Conservation (phyloP, 2,113 vertebrate species). For the Callospermophilus lateralis region DNA sequence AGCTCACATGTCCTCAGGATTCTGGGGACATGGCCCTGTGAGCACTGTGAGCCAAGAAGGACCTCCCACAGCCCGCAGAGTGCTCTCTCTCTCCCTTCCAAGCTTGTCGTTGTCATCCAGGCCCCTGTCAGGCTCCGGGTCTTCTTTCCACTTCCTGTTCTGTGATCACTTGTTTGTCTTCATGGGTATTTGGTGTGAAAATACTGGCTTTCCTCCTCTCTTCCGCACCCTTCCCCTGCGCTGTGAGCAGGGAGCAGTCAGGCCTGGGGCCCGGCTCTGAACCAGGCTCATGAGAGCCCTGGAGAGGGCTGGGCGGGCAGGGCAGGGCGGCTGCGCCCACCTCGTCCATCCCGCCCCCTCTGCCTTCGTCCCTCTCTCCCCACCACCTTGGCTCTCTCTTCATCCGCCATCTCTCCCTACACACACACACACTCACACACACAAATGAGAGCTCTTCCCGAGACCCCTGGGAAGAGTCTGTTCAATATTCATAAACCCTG, state of each 20-base stretch:
- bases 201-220: background rate
- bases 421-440: background rate
- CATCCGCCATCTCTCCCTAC: background rate
- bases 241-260: background rate
- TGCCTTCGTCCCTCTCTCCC: background rate
- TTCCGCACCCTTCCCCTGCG: background rate
- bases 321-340: constrained; percentile 65
- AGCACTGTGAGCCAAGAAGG: background rate
- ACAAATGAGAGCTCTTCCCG: constrained; percentile 73
- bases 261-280: background rate
- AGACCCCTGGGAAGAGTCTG: constrained; percentile 79
- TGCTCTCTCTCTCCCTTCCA: background rate
- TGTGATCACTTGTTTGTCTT: background rate
- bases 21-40: background rate
- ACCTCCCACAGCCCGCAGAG: background rate
- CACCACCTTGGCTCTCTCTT: background rate
- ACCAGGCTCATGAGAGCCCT: constrained; percentile 54
- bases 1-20: background rate
- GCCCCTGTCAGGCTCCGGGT: background rate
- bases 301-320: constrained; percentile 73
- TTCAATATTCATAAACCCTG: constrained; percentile 85
- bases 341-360: background rate
- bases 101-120: background rate
- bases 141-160: background rate
- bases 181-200: background rate